Evolutionary conservation across 1,140 invertebrate genomes (phyloP).

Genomic region (Cydia fagiglandana): DNA sequence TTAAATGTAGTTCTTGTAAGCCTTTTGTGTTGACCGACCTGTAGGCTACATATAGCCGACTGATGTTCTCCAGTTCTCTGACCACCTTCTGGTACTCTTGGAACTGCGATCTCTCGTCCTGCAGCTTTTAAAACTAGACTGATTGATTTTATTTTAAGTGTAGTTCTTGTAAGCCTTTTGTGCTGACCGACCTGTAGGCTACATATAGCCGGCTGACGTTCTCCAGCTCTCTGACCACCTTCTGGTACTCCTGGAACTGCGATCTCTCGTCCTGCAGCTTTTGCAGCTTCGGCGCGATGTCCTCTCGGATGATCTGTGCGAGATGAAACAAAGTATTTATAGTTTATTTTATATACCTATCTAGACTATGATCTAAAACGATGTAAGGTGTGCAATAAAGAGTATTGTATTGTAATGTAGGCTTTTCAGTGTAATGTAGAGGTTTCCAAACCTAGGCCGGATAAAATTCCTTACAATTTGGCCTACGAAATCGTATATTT

Average conservation of each 20-base stretch:
- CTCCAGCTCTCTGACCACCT: slow-evolving; percentile 91
- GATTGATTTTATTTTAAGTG: too few species aligned
- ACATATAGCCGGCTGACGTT: slow-evolving; percentile 88
- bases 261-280: slow-evolving; percentile 92
- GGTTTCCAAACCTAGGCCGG: too few species aligned
- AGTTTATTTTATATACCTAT: too few species aligned
- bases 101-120: slow-evolving; percentile 91
- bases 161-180: too few species aligned
- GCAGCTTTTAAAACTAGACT: too few species aligned
- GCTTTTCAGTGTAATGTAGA: neutral
- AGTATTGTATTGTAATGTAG: too few species aligned
- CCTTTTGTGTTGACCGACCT: slow-evolving; percentile 74
- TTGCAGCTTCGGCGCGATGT: slow-evolving; percentile 92
- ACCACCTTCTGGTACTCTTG: slow-evolving; percentile 94
- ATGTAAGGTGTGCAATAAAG: too few species aligned
- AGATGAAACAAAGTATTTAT: slow-evolving; percentile 14
- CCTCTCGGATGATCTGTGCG: slow-evolving; percentile 90
- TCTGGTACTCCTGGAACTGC: slow-evolving; percentile 94
- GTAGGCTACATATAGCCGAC: slow-evolving; percentile 88
- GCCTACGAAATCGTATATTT: too few species aligned
- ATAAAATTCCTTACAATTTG: too few species aligned
- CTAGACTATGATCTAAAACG: too few species aligned
- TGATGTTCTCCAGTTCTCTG: slow-evolving; percentile 92
- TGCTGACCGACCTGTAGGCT: slow-evolving; percentile 84
- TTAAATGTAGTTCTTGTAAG: too few species aligned